phyloP scores from a whole-genome alignment of 2,113 vertebrate genomes.

The Mirza zaza region DNA sequence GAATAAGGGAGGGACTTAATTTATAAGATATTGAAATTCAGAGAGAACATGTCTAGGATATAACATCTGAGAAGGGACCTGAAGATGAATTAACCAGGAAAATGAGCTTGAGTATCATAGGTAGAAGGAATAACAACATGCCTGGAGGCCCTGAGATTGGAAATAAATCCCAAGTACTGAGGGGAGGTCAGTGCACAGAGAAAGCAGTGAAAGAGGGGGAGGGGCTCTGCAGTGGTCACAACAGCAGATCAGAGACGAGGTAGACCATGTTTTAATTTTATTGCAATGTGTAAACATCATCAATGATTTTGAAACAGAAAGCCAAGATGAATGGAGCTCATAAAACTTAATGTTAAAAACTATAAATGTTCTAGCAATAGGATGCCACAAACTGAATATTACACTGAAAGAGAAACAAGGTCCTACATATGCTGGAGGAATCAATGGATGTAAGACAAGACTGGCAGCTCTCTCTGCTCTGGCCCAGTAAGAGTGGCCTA shows the following conservation, averaged over 20 bases:
- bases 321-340: background rate
- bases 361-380: background rate
- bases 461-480: background rate
- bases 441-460: background rate
- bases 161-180: background rate
- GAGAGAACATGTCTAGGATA: background rate
- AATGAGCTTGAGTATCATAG: background rate
- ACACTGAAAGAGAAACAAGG: background rate
- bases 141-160: too few relatives aligned
- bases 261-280: background rate
- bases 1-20: background rate
- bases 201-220: background rate
- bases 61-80: background rate
- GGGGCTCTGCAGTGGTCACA: background rate
- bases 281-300: background rate
- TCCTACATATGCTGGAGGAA: background rate
- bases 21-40: background rate
- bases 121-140: background rate
- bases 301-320: background rate
- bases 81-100: background rate
- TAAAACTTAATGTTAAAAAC: background rate
- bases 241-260: too few relatives aligned
- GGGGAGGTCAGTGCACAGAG: background rate
- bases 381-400: background rate
- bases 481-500: background rate